Base-by-base conservation (phyloP, 2,113 vertebrate species). In the Semnornis frantzii region DNA sequence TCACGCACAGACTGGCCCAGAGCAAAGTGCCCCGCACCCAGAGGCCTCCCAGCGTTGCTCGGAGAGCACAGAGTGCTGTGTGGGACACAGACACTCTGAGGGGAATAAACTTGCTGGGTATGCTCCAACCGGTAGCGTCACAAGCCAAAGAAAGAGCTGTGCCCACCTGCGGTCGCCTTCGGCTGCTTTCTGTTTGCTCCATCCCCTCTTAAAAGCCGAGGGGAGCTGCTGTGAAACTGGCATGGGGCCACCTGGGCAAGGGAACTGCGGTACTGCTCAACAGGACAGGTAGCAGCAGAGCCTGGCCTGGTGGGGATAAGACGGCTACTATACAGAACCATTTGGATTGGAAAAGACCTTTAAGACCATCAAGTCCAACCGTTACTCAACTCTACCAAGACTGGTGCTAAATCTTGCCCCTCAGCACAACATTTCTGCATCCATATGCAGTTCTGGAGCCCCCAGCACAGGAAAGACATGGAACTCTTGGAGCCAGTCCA, bases 1-100 rank as follows among this genome's bases (percentile, higher is more conserved):
- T 24, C 3, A 5, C 17, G 2, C 59, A 6, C 7, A 7, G 1
- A 7, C 3, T 5, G 1, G 2, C 17, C 12, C 1, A 0, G 21
- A 21, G 37, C 34, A 57, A 19, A 30, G 33, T 2, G 2, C 18
- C 20, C 5, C 27, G 4, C 3, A 8, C 44, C 76, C 55, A 34
- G 3, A 46, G 31, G 15, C 28, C 44, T 55, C 31, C 62, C 24
- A 4, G 24, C 2, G 5, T 33, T n/a, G 54, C 17, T 14, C 17
- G 2, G 48, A 19, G 25, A 27, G 54, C 25, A 13, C 16, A 13
- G 54, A 27, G 30, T 18, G 30, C 13, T 23, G 25, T 46, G 44
- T 34, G 72, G 16, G 48, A 25, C 33, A 17, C 4, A 8, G 24
- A 44, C 58, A 46, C 50, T 6, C 64, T 25, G 33, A 58, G 48